phyloP scores from a whole-genome alignment of 2,797 vertebrate species.

The Protonibea diacanthus region DNA sequence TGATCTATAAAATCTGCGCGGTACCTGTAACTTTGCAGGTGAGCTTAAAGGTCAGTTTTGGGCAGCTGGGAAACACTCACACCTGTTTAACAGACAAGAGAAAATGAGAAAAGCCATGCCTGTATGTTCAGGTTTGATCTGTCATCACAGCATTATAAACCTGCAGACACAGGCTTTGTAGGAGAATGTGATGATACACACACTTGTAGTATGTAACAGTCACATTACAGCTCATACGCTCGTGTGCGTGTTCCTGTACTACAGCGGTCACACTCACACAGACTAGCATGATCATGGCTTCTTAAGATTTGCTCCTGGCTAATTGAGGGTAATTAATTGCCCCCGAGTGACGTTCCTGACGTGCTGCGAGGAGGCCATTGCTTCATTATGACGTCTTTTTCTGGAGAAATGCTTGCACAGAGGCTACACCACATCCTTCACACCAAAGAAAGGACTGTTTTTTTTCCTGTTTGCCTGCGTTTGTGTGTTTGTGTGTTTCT shows the following conservation, averaged over 20 bases:
- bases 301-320: conserved; percentile 10
- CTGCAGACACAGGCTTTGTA: not conserved
- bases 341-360: not conserved
- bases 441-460: conserved; percentile 56
- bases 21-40: not conserved
- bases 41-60: conserved; percentile 31
- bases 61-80: not conserved
- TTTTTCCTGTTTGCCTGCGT: conserved; percentile 44
- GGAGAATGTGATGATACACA: conserved; percentile 2
- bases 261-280: conserved; percentile 5
- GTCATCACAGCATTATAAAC: conserved; percentile 51
- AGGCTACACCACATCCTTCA: conserved; percentile 32
- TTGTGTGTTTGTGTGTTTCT: conserved; percentile 26
- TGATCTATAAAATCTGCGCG: not conserved
- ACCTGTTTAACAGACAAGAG: conserved; percentile 5
- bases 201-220: not conserved
- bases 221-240: conserved; percentile 5
- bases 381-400: conserved; percentile 40
- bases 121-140: not conserved
- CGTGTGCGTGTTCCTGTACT: not conserved
- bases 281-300: not conserved
- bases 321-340: not conserved
- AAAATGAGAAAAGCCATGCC: conserved; percentile 16
- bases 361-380: conserved; percentile 15
- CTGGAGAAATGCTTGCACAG: conserved; percentile 22